These are phyloP conservation scores for Brevimyrus niger DNA, from an alignment of 2,113 vertebrate species.

Conservation along the genomic window DNA sequence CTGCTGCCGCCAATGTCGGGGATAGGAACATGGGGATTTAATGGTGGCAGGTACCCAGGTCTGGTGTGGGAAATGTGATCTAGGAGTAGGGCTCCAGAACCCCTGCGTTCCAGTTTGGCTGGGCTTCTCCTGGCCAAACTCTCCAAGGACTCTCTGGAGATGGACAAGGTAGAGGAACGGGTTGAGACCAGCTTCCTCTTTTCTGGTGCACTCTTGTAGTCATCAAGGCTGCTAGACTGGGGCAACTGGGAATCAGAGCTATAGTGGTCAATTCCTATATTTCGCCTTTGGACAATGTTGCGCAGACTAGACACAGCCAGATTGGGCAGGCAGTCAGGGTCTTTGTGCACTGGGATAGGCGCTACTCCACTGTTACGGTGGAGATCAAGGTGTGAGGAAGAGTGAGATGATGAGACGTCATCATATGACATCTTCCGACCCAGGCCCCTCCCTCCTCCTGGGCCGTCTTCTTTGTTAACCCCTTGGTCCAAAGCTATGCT, in stretches of 20 bases:
- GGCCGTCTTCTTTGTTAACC: slow-evolving; percentile 27
- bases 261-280: slow-evolving; percentile 71
- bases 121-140: slow-evolving; percentile 52
- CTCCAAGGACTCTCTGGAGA: slow-evolving; percentile 65
- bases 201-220: slow-evolving; percentile 49
- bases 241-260: slow-evolving; percentile 77
- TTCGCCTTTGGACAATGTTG: slow-evolving; percentile 66
- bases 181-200: slow-evolving; percentile 64
- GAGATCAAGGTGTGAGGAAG: slow-evolving; percentile 55
- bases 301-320: slow-evolving; percentile 67
- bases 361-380: slow-evolving; percentile 40
- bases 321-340: slow-evolving; percentile 55
- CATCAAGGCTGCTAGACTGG: slow-evolving; percentile 45
- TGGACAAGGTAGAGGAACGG: slow-evolving; percentile 56
- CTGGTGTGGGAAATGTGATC: slow-evolving; percentile 63
- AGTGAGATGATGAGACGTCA: slow-evolving; percentile 55
- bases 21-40: slow-evolving; percentile 64
- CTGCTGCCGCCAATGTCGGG: slow-evolving; percentile 57
- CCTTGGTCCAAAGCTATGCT: slow-evolving; percentile 57
- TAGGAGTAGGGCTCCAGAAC: slow-evolving; percentile 61
- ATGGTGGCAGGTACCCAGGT: slow-evolving; percentile 75
- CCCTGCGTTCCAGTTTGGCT: slow-evolving; percentile 57
- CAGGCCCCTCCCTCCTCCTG: slow-evolving; percentile 25
- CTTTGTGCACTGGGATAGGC: slow-evolving; percentile 45
- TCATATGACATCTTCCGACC: slow-evolving; percentile 70